These are phyloP conservation scores for Octomys mimax DNA, from an alignment of 2,797 vertebrate genomes.

Conservation along the genomic window DNA sequence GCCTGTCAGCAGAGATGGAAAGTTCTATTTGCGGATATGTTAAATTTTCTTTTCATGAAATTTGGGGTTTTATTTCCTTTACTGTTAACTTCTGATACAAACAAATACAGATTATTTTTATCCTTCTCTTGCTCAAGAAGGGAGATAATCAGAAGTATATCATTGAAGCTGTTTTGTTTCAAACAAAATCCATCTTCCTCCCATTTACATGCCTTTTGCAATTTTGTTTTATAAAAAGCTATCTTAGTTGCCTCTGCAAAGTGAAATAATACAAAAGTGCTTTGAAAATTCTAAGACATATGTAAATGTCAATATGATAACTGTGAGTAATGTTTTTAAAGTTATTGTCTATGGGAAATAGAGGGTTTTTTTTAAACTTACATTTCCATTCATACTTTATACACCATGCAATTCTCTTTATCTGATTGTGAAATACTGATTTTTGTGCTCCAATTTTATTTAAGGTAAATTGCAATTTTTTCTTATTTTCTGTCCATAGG, in stretches of 20 bases:
- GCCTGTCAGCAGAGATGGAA: background rate
- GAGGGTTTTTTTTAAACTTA: background rate
- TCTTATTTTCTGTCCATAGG: background rate
- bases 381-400: background rate
- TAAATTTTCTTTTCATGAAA: slow-evolving; percentile 57
- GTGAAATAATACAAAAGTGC: slow-evolving; percentile 62
- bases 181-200: slow-evolving; percentile 72
- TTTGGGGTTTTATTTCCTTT: slow-evolving; percentile 50
- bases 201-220: background rate
- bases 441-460: slow-evolving; percentile 38
- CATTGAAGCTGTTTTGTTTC: slow-evolving; percentile 65
- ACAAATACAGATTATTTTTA: slow-evolving; percentile 64
- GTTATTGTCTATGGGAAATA: background rate
- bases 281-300: slow-evolving; percentile 64
- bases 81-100: slow-evolving; percentile 14
- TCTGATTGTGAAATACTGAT: background rate
- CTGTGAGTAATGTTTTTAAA: slow-evolving; percentile 53
- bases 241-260: background rate
- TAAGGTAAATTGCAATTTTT: slow-evolving; percentile 55
- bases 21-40: background rate
- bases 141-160: slow-evolving; percentile 26
- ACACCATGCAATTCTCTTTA: background rate
- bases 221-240: slow-evolving; percentile 56
- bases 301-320: slow-evolving; percentile 50
- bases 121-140: slow-evolving; percentile 39